Evolutionary conservation across 2,113 vertebrate genomes (phyloP).

Genomic region (Leptobrachium ailaonicum): DNA sequence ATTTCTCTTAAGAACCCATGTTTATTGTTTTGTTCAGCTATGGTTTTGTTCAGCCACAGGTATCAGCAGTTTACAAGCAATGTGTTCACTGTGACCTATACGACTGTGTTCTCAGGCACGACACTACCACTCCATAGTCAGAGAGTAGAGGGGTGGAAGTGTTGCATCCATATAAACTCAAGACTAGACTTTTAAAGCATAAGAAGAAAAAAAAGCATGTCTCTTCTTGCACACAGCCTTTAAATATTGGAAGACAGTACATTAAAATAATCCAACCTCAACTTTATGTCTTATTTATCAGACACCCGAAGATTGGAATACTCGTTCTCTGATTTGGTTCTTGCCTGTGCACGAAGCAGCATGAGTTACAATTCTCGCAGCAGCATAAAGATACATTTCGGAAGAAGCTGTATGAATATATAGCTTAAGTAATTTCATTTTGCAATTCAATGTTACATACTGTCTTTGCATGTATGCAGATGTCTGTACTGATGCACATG

Average conservation of each 20-base stretch:
- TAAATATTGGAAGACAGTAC: background rate
- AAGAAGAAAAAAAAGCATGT: background rate
- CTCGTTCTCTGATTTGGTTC: conserved; percentile 10
- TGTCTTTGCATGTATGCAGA: conserved; percentile 25
- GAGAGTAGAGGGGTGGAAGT: no score
- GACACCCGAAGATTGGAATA: conserved; percentile 8
- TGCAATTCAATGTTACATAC: conserved; percentile 14
- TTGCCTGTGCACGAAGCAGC: conserved; percentile 21
- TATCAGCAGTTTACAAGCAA: no score
- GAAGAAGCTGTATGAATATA: conserved; percentile 23
- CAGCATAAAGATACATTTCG: conserved; percentile 26
- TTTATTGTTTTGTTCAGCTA: no score
- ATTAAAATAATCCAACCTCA: no score
- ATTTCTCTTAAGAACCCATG: no score
- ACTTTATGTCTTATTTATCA: background rate
- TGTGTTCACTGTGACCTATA: no score
- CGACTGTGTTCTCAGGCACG: no score
- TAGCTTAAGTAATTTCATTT: background rate
- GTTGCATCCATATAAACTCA: no score
- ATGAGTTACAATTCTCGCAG: conserved; percentile 6
- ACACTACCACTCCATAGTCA: no score
- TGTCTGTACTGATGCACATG: conserved; percentile 25
- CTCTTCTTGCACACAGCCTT: background rate
- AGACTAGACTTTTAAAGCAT: background rate
- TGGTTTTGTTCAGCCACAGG: no score